Percentiles rank a stretch among this genome's conserved stretches.
Conservation (phyloP, 2,113 vertebrate genomes). For the Coregonus clupeaformis region DNA sequence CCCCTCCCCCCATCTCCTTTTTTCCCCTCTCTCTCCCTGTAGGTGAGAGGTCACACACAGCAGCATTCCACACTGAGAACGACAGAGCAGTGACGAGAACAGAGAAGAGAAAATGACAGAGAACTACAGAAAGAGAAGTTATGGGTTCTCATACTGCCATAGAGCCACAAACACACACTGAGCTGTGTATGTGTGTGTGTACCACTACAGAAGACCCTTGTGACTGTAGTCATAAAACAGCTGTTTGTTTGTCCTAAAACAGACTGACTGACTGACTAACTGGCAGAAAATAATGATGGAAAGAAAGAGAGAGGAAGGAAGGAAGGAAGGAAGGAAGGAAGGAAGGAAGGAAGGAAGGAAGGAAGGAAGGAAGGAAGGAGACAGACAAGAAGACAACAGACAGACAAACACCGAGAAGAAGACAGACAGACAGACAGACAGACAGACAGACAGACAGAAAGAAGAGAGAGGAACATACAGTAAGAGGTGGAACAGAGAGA, state of each 20-base stretch:
- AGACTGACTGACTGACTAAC: neutral
- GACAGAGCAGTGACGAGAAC: constrained; percentile 43
- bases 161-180: too few species aligned
- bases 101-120: constrained; percentile 32
- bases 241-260: constrained; percentile 59
- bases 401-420: too few species aligned
- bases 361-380: too few species aligned
- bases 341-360: too few species aligned
- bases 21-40: constrained; percentile 56
- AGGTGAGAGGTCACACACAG: constrained; percentile 79
- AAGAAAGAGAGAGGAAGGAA: too few species aligned
- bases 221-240: constrained; percentile 67
- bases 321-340: too few species aligned
- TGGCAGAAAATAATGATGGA: constrained; percentile 28
- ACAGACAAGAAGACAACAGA: too few species aligned
- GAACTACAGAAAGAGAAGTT: constrained; percentile 41
- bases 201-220: constrained; percentile 45
- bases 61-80: constrained; percentile 77
- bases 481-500: neutral
- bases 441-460: too few species aligned
- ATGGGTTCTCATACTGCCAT: neutral
- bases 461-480: constrained; percentile 18
- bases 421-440: too few species aligned
- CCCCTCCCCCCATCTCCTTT: constrained; percentile 14
- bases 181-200: constrained; percentile 15